These are phyloP conservation scores for Andrena chrysosceles DNA, from an alignment of 2,888 invertebrate genomes.

Conservation along the genomic window DNA sequence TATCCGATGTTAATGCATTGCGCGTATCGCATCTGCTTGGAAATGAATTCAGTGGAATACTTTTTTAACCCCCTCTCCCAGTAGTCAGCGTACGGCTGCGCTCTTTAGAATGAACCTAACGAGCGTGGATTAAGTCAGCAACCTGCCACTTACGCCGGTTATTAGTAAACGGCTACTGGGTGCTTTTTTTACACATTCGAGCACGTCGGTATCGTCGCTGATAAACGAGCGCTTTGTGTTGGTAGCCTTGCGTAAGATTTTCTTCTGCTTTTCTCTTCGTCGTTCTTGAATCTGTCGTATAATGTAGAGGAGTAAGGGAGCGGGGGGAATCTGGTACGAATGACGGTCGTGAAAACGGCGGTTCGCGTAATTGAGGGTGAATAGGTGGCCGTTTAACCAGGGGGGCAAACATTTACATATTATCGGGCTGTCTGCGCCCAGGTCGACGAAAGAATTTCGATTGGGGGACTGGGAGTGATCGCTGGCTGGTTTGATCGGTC, in stretches of 20 bases:
- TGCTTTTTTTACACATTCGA: background rate
- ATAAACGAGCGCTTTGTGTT: background rate
- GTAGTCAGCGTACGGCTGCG: background rate
- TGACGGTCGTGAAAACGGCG: conserved; percentile 25
- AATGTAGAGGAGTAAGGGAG: background rate
- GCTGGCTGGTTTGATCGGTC: conserved; percentile 38
- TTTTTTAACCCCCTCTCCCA: background rate
- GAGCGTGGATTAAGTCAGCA: background rate
- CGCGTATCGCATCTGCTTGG: background rate
- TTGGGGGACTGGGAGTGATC: conserved; percentile 63
- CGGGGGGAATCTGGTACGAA: conserved; percentile 18
- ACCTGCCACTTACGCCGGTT: background rate
- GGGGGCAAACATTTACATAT: conserved; percentile 77
- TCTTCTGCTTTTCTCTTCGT: conserved; percentile 31
- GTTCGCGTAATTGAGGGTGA: conserved; percentile 53
- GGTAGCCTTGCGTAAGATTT: conserved; percentile 33
- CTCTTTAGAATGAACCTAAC: background rate
- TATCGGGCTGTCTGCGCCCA: conserved; percentile 53
- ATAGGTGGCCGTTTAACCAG: conserved; percentile 71
- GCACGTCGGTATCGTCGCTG: background rate
- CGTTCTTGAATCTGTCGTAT: too few relatives aligned
- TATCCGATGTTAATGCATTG: background rate
- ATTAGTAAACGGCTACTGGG: background rate
- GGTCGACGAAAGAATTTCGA: conserved; percentile 35
- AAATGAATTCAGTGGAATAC: conserved; percentile 9